These are phyloP conservation scores for Pollenia amentaria DNA, from an alignment of 2,888 invertebrate genomes.

Conservation along the genomic window DNA sequence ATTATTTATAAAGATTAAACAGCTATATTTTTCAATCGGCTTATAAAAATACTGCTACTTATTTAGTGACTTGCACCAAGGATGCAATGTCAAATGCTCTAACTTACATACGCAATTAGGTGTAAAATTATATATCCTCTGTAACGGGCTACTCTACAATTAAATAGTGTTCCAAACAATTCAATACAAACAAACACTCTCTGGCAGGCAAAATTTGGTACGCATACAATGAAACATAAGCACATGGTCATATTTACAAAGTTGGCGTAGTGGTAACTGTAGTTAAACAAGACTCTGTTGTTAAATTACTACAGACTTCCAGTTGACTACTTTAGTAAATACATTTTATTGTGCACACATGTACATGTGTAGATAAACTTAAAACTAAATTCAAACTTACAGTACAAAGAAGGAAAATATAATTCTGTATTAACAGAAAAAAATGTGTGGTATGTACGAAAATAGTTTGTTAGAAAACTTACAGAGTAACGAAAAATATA, in stretches of 20 bases:
- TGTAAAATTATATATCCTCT: conserved; percentile 14
- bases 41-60: not conserved
- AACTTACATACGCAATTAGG: conserved; percentile 37
- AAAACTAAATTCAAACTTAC: not conserved
- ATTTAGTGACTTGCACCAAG: not conserved
- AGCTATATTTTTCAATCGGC: not conserved
- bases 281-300: not conserved
- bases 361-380: not conserved
- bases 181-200: not conserved
- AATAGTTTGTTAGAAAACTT: too few species aligned
- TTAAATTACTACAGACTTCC: conserved; percentile 8
- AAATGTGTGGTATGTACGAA: not conserved
- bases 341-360: not conserved
- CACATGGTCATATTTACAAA: not conserved
- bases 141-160: conserved; percentile 3
- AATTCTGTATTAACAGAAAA: conserved; percentile 3
- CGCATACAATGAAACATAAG: not conserved
- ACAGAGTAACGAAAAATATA: too few species aligned
- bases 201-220: too few species aligned
- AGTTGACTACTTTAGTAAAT: not conserved
- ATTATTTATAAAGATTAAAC: not conserved
- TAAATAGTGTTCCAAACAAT: conserved; percentile 13
- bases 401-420: not conserved
- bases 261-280: not conserved
- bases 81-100: not conserved